Base-by-base conservation (phyloP, 2,797 vertebrate species). In the Anguilla anguilla region DNA sequence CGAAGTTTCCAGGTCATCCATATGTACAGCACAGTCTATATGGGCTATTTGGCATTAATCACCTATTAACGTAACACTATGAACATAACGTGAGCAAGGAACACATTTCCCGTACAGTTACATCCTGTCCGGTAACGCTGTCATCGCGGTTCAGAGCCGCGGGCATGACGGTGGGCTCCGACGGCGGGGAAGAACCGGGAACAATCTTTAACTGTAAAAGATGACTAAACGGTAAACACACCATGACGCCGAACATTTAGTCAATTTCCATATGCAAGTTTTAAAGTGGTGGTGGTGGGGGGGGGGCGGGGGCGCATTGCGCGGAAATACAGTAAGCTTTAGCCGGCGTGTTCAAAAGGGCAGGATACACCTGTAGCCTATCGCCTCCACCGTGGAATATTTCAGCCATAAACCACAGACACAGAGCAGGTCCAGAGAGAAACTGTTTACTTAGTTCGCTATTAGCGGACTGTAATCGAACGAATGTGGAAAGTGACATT, bases 391-490 rank as follows among this genome's bases (percentile, higher is more conserved):
- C 28, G 51, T 57, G 53, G 49, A 84, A 43, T 49, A 31, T 84
- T 84, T 85, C 57, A 84, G 83, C 64, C n/a, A 85, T 10, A 86
- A 86, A 74, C 61, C 22, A 67, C 55, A 57, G 55, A 15, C 10
- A 15, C 10, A 13, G 55, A 57, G 55, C 11, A 17, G 11, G 13
- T 15, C 13, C 55, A 57, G 55, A 57, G 11, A 57, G 55, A 2
- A 2, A 1, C 55, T 57, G 10, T 11, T 51, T 6, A 51, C 51
- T 51, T 51, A 15, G 10, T 11, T 15, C 55, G 55, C 13, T n/a
- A 0, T 15, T 57, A 25, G 25, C 31, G 25, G 25, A 31, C 9
- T 69, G 25, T 28, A 64, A 64, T 25, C 19, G n/a, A 69, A 69
- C n/a, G n/a, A 69, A 69, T 69, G n/a, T n/a, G 2, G 7, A 28